Percentiles rank a stretch among this genome's conserved stretches.
Conservation (phyloP, 2,888 invertebrate genomes). For the Ichneumoninae sp. region DNA sequence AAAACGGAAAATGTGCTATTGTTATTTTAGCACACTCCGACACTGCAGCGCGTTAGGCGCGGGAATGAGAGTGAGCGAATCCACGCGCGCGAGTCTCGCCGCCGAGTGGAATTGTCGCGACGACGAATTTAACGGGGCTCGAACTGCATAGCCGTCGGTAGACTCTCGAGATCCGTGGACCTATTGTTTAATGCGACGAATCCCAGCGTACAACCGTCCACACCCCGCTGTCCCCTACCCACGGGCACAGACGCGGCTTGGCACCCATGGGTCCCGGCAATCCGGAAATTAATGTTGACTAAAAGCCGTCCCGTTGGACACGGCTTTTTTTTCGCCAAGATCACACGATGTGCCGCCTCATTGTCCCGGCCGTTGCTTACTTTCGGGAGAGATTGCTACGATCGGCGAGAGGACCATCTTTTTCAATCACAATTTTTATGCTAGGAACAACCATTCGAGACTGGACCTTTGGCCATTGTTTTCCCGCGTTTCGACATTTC, state of each 20-base stretch:
- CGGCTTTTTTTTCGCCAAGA: conserved; percentile 40
- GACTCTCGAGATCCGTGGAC: conserved; percentile 46
- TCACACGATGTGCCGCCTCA: conserved; percentile 59
- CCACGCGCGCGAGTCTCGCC: conserved; percentile 53
- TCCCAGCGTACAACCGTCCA: conserved; percentile 32
- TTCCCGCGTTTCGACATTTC: no score
- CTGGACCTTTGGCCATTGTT: no score
- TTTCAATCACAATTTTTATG: neutral
- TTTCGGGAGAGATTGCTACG: conserved; percentile 33
- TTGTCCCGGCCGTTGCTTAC: conserved; percentile 41
- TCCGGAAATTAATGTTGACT: conserved; percentile 66
- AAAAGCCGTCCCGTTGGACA: conserved; percentile 52
- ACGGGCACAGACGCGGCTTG: conserved; percentile 22
- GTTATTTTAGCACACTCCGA: conserved; percentile 76
- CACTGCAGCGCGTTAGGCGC: conserved; percentile 28
- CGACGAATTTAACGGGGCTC: conserved; percentile 60
- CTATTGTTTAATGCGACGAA: conserved; percentile 61
- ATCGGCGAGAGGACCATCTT: conserved; percentile 20
- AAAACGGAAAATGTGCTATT: conserved; percentile 70
- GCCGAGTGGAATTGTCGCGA: conserved; percentile 62
- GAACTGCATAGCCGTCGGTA: conserved; percentile 42
- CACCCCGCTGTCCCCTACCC: neutral
- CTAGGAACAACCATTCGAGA: no score
- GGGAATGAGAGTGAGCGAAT: conserved; percentile 38
- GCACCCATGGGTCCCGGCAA: conserved; percentile 40